Evolutionary conservation across 1,140 invertebrate species (phyloP), one percentile per base, ranked within the genome.

Genomic region (Brachionus rubens): DNA sequence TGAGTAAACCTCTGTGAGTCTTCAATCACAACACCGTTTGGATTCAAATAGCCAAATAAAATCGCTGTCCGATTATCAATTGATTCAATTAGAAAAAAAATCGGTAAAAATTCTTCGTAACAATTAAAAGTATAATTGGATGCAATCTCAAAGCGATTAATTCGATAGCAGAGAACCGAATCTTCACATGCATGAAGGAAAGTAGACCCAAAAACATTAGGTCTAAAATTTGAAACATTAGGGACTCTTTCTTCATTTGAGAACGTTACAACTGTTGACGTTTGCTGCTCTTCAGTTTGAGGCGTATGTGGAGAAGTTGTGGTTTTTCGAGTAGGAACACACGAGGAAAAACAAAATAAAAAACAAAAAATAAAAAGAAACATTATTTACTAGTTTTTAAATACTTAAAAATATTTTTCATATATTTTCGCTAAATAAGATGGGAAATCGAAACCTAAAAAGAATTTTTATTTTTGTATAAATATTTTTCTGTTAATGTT

Each of bases 21-120:
- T 54, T 54, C 50, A 26, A 54, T 36, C 9, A 9, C 24, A 24
- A 54, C 14, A 30, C 50, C 50, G 24, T 54, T 54, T 28, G 19
- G 50, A 26, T 54, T 54, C 28, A 54, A 54, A 54, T 28, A 54
- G 3, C 50, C 50, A 54, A 54, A 54, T 54, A 26, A 54, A 54
- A 54, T 12, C 24, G 24, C 50, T 26, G 50, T 54, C 50, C 50
- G 50, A 54, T 54, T 54, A 26, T 54, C 50, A 26, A 54, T 54
- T 54, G 26, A 54, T 54, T 54, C 26, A 26, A 54, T 54, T 26
- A 54, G 12, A 26, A 54, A 54, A 54, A 54, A 54, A 54, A 54
- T 54, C 10, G 50, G 50, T 26, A 54, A 26, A 54, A 24, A 54
- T 21, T 54, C 26, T 54, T 54, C 50, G 21, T 54, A 26, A 54